Conservation (phyloP, 2,888 invertebrate genomes). For the Trichopoda pennipes region DNA sequence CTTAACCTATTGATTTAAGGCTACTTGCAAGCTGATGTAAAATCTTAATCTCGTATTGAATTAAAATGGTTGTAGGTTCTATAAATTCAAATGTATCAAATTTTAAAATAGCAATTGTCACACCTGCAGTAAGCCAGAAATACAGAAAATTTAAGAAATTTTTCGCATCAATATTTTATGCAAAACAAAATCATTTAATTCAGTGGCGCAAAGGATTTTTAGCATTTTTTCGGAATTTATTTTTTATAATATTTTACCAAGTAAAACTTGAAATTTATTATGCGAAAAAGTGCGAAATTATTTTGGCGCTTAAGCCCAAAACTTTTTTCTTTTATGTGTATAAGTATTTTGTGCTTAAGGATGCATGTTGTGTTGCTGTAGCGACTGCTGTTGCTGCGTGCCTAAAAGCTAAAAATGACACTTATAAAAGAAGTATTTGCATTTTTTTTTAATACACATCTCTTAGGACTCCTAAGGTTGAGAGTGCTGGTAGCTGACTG, state of each 20-base stretch:
- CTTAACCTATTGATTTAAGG: no score
- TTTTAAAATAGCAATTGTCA: conserved; percentile 78
- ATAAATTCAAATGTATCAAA: conserved; percentile 36
- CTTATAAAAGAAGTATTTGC: conserved; percentile 38
- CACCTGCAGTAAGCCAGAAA: conserved; percentile 52
- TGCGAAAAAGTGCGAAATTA: conserved; percentile 80
- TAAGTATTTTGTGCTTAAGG: conserved; percentile 2
- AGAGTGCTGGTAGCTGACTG: conserved; percentile 3
- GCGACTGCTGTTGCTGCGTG: conserved; percentile 45
- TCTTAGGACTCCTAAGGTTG: conserved; percentile 46
- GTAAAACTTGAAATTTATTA: conserved; percentile 79
- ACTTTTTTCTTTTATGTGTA: conserved; percentile 61
- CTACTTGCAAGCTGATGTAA: no score
- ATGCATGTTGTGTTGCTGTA: conserved; percentile 31
- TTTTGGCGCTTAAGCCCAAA: conserved; percentile 74
- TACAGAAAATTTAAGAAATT: conserved; percentile 12
- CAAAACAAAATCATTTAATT: conserved; percentile 61
- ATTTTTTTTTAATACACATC: conserved; percentile 45
- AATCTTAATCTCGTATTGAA: background rate
- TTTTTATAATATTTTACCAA: conserved; percentile 64
- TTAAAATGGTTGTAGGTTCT: background rate
- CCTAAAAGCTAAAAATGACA: conserved; percentile 55
- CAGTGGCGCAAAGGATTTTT: conserved; percentile 64
- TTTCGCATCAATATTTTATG: conserved; percentile 52
- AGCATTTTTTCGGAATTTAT: conserved; percentile 70